Evolutionary conservation across 2,113 vertebrate species (phyloP).

Genomic region (Lasiurus borealis): DNA sequence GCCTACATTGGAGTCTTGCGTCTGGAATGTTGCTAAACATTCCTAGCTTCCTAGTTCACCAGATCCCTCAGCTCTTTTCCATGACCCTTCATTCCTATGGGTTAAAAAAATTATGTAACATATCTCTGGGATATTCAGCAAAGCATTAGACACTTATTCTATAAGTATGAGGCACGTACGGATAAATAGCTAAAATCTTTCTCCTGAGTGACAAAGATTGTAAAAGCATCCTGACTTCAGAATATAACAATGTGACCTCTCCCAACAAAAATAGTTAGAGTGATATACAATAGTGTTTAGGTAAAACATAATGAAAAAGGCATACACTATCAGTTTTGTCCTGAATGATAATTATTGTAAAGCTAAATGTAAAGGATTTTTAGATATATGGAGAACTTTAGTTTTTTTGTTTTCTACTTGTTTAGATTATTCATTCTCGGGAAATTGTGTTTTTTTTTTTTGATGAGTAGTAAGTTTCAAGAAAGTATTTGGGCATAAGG

Average conservation of each 20-base stretch:
- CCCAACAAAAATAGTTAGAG: background rate
- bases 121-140: background rate
- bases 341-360: background rate
- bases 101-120: background rate
- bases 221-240: background rate
- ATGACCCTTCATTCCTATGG: background rate
- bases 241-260: background rate
- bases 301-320: background rate
- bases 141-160: background rate
- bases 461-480: background rate
- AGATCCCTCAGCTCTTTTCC: background rate
- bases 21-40: conserved; percentile 23
- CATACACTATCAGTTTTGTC: background rate
- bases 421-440: conserved; percentile 6
- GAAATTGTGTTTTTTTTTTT: conserved; percentile 18
- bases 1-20: background rate
- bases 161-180: background rate
- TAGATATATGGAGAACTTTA: background rate
- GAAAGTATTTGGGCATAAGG: background rate
- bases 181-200: background rate
- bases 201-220: background rate
- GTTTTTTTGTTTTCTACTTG: conserved; percentile 26
- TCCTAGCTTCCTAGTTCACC: background rate
- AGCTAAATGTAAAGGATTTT: conserved; percentile 29
- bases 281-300: background rate